Percentiles rank a stretch among this genome's conserved stretches.
Evolutionary conservation across 2,797 vertebrate species (phyloP).

Genomic region (Glossophaga mutica): DNA sequence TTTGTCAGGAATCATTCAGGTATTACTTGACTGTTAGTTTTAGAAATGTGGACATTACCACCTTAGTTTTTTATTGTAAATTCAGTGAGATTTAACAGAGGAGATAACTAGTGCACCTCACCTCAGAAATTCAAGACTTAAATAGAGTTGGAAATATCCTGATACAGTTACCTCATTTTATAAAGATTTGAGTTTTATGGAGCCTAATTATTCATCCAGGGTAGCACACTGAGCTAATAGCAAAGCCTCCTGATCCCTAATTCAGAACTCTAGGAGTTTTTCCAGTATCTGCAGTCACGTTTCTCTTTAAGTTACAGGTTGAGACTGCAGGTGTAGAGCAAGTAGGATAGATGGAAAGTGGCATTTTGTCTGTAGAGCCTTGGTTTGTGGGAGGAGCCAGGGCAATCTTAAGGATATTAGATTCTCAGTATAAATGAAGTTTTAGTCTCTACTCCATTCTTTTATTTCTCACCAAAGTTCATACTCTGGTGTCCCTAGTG

Average conservation of each 20-base stretch:
- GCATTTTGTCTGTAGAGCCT: neutral
- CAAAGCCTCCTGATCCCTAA: neutral
- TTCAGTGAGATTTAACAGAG: neutral
- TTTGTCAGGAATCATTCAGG: neutral
- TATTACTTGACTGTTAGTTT: conserved; percentile 28
- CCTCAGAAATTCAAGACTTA: neutral
- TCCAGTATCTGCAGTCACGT: neutral
- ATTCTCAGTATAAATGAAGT: neutral
- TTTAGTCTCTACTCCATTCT: neutral
- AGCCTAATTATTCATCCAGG: neutral
- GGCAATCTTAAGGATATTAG: neutral
- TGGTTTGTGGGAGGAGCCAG: neutral
- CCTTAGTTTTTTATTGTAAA: conserved; percentile 24
- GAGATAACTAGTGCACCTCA: neutral
- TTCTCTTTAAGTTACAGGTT: neutral
- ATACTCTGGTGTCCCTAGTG: neutral
- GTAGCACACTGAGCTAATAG: neutral
- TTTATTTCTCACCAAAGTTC: neutral
- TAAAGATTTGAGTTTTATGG: neutral
- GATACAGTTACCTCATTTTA: neutral
- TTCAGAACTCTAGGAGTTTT: neutral
- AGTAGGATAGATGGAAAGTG: neutral
- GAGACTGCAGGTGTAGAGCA: neutral
- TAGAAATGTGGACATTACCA: neutral
- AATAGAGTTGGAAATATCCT: neutral